Evolutionary conservation across 2,888 invertebrate species (phyloP).

Genomic region (Epinotia brunnichana): DNA sequence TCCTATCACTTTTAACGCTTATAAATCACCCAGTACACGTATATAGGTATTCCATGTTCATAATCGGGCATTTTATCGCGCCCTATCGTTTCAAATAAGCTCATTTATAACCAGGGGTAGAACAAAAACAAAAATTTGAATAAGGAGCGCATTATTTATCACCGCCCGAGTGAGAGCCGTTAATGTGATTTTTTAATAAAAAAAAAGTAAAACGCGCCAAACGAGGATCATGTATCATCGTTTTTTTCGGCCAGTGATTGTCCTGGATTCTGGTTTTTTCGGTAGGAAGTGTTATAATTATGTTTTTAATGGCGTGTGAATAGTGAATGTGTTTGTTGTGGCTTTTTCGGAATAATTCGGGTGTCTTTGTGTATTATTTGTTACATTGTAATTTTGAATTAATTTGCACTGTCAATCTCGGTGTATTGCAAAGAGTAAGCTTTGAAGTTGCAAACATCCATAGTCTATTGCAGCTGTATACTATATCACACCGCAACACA

Average conservation of each 20-base stretch:
- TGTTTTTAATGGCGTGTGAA: slow-evolving; percentile 40
- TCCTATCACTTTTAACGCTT: slow-evolving; percentile 41
- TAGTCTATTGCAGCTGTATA: neutral
- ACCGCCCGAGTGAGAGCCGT: slow-evolving; percentile 83
- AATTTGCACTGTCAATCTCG: neutral
- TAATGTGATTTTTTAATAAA: slow-evolving; percentile 84
- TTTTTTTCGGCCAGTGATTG: slow-evolving; percentile 82
- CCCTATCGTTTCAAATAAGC: slow-evolving; percentile 83
- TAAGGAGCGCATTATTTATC: slow-evolving; percentile 84
- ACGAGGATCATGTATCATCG: slow-evolving; percentile 84
- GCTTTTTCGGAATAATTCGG: neutral
- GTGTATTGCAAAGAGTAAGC: neutral
- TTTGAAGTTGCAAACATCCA: neutral
- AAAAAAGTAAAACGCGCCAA: slow-evolving; percentile 75
- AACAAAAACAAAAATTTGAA: slow-evolving; percentile 84
- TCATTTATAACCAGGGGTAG: slow-evolving; percentile 82
- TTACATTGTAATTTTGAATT: neutral
- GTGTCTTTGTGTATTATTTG: neutral
- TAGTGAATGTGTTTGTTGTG: slow-evolving; percentile 31
- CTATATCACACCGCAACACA: too few species aligned
- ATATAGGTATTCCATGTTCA: slow-evolving; percentile 55
- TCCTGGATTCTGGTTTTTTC: slow-evolving; percentile 58
- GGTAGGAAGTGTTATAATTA: slow-evolving; percentile 42
- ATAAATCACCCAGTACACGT: slow-evolving; percentile 37
- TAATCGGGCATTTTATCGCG: slow-evolving; percentile 77